Conservation (phyloP, 1,140 invertebrate species). For the Psilanteris sp. region DNA sequence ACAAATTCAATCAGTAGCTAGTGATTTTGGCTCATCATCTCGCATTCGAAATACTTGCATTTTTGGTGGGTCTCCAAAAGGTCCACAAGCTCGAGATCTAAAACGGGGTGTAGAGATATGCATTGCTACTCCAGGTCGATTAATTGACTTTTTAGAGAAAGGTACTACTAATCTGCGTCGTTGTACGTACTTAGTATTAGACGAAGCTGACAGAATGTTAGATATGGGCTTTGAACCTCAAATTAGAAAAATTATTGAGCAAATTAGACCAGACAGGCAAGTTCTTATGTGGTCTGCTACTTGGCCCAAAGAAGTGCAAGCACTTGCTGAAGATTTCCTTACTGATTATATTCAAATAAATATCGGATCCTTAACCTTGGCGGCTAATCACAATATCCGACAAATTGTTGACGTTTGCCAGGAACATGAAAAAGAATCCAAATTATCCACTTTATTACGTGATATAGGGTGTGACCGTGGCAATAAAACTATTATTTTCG, state of each 20-base stretch:
- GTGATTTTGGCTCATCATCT: constrained; percentile 91
- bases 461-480: constrained; percentile 92
- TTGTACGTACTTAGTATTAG: constrained; percentile 97
- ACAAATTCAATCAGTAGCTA: constrained; percentile 97
- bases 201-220: constrained; percentile 94
- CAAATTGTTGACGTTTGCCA: constrained; percentile 97
- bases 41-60: constrained; percentile 95
- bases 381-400: constrained; percentile 98
- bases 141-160: constrained; percentile 98
- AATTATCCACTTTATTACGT: constrained; percentile 89
- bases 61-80: constrained; percentile 98
- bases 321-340: constrained; percentile 96
- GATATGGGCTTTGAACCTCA: constrained; percentile 99
- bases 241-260: constrained; percentile 98
- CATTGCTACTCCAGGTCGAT: constrained; percentile 96
- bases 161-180: constrained; percentile 93
- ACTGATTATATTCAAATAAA: constrained; percentile 94
- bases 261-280: constrained; percentile 96
- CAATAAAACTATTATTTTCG: constrained; percentile 98
- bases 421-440: constrained; percentile 92
- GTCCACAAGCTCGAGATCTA: constrained; percentile 94
- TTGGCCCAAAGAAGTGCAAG: constrained; percentile 98
- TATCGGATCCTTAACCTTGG: constrained; percentile 94
- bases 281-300: constrained; percentile 99
- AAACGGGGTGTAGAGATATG: constrained; percentile 95